Evolutionary conservation across 2,113 vertebrate genomes (phyloP).

Genomic region (Lontra canadensis): DNA sequence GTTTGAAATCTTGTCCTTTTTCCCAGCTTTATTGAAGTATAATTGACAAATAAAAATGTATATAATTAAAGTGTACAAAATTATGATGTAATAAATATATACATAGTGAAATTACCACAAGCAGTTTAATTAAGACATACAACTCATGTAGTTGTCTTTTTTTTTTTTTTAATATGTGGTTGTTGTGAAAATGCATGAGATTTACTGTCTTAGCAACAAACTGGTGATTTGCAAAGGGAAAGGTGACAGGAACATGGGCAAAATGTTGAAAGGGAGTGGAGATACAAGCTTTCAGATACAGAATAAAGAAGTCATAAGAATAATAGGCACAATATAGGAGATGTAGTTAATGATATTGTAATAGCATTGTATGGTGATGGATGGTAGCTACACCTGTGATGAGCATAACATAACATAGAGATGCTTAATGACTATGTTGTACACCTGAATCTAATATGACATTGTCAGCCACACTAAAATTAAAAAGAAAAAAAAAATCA

Average conservation of each 20-base stretch:
- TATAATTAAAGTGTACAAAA: neutral
- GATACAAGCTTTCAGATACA: neutral
- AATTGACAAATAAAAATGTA: neutral
- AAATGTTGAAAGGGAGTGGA: neutral
- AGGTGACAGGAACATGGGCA: neutral
- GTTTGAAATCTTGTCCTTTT: neutral
- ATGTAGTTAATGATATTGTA: neutral
- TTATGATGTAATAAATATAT: neutral
- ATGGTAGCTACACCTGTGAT: neutral
- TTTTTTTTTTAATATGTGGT: neutral
- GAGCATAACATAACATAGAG: neutral
- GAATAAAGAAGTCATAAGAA: neutral
- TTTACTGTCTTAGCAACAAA: neutral
- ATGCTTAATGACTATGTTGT: neutral
- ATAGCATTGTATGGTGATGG: neutral
- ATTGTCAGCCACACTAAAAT: neutral
- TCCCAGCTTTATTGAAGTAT: neutral
- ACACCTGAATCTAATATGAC: neutral
- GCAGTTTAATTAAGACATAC: neutral
- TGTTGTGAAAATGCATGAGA: neutral
- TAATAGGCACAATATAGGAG: neutral
- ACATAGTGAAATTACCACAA: neutral
- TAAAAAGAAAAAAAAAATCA: neutral
- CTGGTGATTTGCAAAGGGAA: neutral
- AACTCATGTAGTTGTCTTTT: neutral